These are phyloP conservation scores for Tetramorium bicarinatum DNA, from an alignment of 2,888 invertebrate genomes.

Conservation along the genomic window DNA sequence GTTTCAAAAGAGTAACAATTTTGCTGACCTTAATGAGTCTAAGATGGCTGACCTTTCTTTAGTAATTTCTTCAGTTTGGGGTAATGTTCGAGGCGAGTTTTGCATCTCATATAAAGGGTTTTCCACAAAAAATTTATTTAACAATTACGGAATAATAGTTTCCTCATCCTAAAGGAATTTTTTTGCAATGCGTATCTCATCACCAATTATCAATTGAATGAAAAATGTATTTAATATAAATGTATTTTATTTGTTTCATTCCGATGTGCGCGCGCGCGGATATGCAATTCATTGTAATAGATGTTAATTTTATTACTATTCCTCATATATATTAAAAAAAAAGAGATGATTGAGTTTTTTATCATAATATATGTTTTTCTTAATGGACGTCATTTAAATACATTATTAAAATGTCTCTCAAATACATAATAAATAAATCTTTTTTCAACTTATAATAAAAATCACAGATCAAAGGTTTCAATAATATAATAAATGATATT, in stretches of 20 bases:
- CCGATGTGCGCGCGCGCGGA: background rate
- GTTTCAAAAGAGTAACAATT: background rate
- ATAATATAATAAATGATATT: too few species aligned
- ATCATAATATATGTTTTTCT: background rate
- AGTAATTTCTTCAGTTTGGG: background rate
- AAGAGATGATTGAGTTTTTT: background rate
- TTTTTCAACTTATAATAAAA: background rate
- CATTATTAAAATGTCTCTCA: background rate
- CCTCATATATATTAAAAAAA: background rate
- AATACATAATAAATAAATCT: background rate
- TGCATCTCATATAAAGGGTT: background rate
- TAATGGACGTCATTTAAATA: background rate
- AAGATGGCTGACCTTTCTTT: background rate
- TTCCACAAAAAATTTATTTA: background rate
- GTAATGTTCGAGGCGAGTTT: background rate
- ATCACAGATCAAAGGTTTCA: too few species aligned
- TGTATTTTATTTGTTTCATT: background rate
- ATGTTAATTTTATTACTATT: background rate
- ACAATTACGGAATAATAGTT: background rate
- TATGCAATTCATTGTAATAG: too few species aligned
- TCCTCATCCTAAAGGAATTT: background rate
- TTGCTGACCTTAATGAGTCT: background rate
- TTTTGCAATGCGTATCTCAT: background rate
- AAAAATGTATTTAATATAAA: background rate
- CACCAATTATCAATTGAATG: background rate